Evolutionary conservation across 2,888 invertebrate genomes (phyloP).

Genomic region (Lycocerus yunnanus): DNA sequence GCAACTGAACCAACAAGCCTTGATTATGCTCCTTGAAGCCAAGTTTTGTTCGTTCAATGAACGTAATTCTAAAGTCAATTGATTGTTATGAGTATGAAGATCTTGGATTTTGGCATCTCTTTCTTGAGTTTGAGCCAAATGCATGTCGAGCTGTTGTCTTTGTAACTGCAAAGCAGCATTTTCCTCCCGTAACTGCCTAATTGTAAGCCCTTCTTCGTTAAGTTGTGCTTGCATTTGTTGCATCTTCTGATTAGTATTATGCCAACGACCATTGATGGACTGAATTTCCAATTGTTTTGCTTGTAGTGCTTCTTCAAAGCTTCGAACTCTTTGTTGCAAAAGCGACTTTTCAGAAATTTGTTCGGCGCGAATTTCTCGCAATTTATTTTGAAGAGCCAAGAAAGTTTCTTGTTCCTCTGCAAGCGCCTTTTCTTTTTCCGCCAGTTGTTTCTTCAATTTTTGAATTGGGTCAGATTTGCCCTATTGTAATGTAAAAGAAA

Average conservation of each 20-base stretch:
- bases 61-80: slow-evolving; percentile 57
- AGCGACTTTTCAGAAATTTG: slow-evolving; percentile 71
- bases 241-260: slow-evolving; percentile 62
- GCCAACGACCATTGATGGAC: slow-evolving; percentile 65
- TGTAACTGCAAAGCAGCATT: slow-evolving; percentile 64
- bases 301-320: slow-evolving; percentile 60
- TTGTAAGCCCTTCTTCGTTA: slow-evolving; percentile 59
- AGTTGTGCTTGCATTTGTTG: slow-evolving; percentile 67
- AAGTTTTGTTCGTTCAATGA: slow-evolving; percentile 51
- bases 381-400: slow-evolving; percentile 74
- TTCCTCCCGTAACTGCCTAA: slow-evolving; percentile 61
- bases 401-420: slow-evolving; percentile 77
- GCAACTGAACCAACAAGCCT: slow-evolving; percentile 42
- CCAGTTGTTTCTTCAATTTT: slow-evolving; percentile 84
- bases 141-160: slow-evolving; percentile 68
- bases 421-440: slow-evolving; percentile 81
- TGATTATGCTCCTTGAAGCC: slow-evolving; percentile 44
- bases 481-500: slow-evolving; percentile 51
- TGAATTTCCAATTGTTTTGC: slow-evolving; percentile 65
- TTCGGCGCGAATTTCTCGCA: slow-evolving; percentile 76
- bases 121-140: slow-evolving; percentile 66
- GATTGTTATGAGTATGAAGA: slow-evolving; percentile 45
- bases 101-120: slow-evolving; percentile 52
- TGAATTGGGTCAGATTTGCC: slow-evolving; percentile 84
- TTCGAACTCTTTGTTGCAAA: slow-evolving; percentile 59